phyloP scores from a whole-genome alignment of 2,888 invertebrate genomes.

The Cephalotes varians region DNA sequence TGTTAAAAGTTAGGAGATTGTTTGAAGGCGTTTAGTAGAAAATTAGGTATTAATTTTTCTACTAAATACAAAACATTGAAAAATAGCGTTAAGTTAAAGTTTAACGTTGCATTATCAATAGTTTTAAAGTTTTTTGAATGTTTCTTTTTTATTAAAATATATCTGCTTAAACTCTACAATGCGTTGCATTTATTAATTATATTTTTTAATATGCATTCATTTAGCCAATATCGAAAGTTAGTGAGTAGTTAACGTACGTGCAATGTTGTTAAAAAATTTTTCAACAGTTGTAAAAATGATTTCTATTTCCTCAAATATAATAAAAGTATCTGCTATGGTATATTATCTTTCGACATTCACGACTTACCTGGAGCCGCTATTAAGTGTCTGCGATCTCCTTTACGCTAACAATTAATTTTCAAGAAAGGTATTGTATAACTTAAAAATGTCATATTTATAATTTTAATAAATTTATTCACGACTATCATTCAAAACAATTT shows the following conservation, averaged over 20 bases:
- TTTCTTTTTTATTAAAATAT: slow-evolving; percentile 1
- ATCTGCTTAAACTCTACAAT: neutral
- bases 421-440: neutral
- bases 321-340: neutral
- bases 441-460: neutral
- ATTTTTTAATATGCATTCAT: neutral
- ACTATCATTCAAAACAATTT: neutral
- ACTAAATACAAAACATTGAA: neutral
- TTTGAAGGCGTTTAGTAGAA: neutral
- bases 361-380: neutral
- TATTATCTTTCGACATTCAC: neutral
- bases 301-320: neutral
- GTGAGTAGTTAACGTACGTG: neutral
- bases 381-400: neutral
- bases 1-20: neutral
- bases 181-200: neutral
- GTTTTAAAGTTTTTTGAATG: neutral
- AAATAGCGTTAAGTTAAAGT: neutral
- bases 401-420: neutral
- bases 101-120: neutral
- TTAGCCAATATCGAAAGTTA: neutral
- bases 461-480: neutral
- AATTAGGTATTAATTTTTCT: neutral
- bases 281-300: neutral
- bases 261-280: neutral